Evolutionary conservation across 2,888 invertebrate genomes (phyloP), one percentile per base, ranked within the genome.

Genomic region (Lasioglossum malachurum): DNA sequence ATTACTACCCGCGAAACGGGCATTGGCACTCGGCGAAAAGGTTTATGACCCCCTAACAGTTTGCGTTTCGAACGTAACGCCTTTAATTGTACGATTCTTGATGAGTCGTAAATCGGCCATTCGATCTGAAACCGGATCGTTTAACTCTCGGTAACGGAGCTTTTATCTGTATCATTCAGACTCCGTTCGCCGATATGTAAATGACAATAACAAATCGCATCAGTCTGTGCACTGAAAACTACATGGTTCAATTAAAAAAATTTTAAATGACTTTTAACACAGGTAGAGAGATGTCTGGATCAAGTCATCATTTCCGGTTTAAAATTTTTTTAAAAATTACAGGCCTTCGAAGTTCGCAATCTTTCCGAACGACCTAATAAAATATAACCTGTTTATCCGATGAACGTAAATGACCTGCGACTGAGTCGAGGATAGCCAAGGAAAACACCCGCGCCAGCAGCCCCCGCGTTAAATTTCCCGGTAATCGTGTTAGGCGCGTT

Each of bases 401-500:
- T 14, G 31, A 74, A 53, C 49, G 49, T 19, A 53, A 76, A 76
- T 35, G 35, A 64, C 46, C 64, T 23, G 44, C 14, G 75, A 46
- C 73, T 31, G 46, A 76, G 46, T 76, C 64, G 67, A 5, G 23
- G 44, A 35, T 31, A 44, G 35, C 44, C 76, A 35, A 76, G 64
- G 8, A 46, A 53, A 74, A 35, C 49, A 74, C 49, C n/a, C 49
- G 31, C n/a, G 31, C n/a, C 64, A 23, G 14, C 60, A 4, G 46
- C 14, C 64, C 8, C 19, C 46, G 76, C 35, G 64, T 79, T 74
- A 79, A 74, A 67, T 74, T 79, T 67, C 35, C n/a, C 67, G 41
- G 53, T 53, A 82, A 82, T 72, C 67, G 67, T 69, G 64, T 79
- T 82, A 57, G 74, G 10, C 10, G 19, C 35, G 67, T 71, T 60